Evolutionary conservation across 1,140 invertebrate species (phyloP), one percentile per base, ranked within the genome.

Genomic region (Triops longicaudatus): DNA sequence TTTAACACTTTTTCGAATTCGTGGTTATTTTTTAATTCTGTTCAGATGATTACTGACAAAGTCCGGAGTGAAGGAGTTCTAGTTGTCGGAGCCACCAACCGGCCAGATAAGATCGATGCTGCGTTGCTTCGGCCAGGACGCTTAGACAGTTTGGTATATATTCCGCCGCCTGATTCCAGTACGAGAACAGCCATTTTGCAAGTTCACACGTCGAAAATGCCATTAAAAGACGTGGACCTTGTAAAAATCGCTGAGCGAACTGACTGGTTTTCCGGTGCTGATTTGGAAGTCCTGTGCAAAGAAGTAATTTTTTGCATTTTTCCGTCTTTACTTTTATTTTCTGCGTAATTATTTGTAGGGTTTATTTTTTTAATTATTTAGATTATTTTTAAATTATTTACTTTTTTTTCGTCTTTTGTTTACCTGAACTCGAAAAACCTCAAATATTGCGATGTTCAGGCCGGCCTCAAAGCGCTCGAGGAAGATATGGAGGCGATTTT

Each of bases 51-150:
- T 63, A 63, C 22, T 17, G 50, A 63, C 14, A 22, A 31, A 26
- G 27, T 75, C 12, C n/a, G 44, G 12, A 79, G 77, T 42, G 72
- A 79, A 27, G 79, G 83, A 31, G 89, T 93, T 1, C 84, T 91
- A 1, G 87, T 92, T n/a, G 86, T 93, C 26, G 91, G 88, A 10
- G 91, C 91, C 11, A 93, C 91, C 26, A 93, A 93, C 83, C 87
- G 92, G 73, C 92, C 92, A 0, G 91, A 94, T 80, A 89, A 90
- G 82, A 88, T 95, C 79, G 93, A 95, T 80, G 84, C 89, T 80
- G 93, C 93, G 0, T 83, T 95, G 11, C 81, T 94, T 28, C 83
- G 92, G 75, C 92, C 92, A 0, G 92, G 92, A 0, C 84, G 93
- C 73, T 87, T 94, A 78, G 92, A 94, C 81, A 86, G 89, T 78